Conservation (phyloP, 2,113 vertebrate species). For the Azemiops feae region DNA sequence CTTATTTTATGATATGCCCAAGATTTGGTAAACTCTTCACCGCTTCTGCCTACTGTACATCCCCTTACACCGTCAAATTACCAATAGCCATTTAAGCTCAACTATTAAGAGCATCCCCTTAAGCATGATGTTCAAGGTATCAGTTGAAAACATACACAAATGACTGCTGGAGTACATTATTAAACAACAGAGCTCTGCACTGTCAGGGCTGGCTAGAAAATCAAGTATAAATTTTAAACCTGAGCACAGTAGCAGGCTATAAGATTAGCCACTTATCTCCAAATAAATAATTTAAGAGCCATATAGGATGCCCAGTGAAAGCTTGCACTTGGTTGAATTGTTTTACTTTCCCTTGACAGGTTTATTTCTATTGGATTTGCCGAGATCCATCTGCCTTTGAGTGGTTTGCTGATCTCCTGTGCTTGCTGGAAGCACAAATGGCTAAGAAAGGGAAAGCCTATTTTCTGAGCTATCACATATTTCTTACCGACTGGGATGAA, state of each 20-base stretch:
- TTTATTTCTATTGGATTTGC: slow-evolving; percentile 85
- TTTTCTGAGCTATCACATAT: slow-evolving; percentile 79
- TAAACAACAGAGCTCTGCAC: slow-evolving; percentile 19
- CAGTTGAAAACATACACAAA: slow-evolving; percentile 19
- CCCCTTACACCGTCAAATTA: neutral
- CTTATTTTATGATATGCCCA: neutral
- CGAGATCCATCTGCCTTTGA: slow-evolving; percentile 76
- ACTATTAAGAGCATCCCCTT: neutral
- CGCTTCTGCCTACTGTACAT: neutral
- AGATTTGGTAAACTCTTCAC: neutral
- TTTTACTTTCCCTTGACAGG: slow-evolving; percentile 67
- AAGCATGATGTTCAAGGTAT: neutral
- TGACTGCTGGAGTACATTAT: slow-evolving; percentile 38
- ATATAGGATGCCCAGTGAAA: slow-evolving; percentile 37
- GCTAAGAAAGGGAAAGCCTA: slow-evolving; percentile 67
- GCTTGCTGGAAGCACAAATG: slow-evolving; percentile 75
- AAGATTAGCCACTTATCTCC: slow-evolving; percentile 34
- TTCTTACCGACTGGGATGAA: slow-evolving; percentile 80
- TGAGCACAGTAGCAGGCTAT: slow-evolving; percentile 5
- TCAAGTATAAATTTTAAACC: slow-evolving; percentile 34
- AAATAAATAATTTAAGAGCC: slow-evolving; percentile 36
- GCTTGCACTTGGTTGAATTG: slow-evolving; percentile 39
- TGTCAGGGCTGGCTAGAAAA: slow-evolving; percentile 9
- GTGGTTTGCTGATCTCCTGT: slow-evolving; percentile 81
- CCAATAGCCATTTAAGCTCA: neutral